Conservation (phyloP, 2,113 vertebrate species). For the Labeo catla region DNA sequence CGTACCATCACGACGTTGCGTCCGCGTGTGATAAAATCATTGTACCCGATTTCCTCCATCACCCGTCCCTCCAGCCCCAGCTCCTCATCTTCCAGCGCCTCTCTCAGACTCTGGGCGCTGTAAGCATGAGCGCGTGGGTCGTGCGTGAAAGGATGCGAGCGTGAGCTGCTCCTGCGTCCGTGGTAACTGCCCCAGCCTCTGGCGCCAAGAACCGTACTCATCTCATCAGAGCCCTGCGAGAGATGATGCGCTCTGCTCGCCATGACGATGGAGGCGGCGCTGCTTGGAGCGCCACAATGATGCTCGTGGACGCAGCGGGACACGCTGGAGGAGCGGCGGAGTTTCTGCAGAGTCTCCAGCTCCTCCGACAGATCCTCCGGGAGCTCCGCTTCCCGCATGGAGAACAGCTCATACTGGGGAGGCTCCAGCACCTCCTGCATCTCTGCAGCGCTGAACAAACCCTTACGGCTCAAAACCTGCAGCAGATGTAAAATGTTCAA, state of each 20-base stretch:
- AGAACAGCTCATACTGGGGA: slow-evolving; percentile 93
- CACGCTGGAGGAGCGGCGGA: slow-evolving; percentile 83
- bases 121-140: slow-evolving; percentile 36
- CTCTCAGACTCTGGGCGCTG: slow-evolving; percentile 63
- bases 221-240: slow-evolving; percentile 65
- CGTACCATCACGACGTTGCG: slow-evolving; percentile 63
- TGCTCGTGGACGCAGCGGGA: slow-evolving; percentile 93
- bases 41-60: slow-evolving; percentile 89
- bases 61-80: slow-evolving; percentile 86
- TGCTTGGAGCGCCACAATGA: slow-evolving; percentile 88
- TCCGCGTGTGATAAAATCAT: slow-evolving; percentile 82
- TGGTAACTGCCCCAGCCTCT: slow-evolving; percentile 22
- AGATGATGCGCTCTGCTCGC: slow-evolving; percentile 82
- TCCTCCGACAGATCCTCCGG: slow-evolving; percentile 89
- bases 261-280: slow-evolving; percentile 74
- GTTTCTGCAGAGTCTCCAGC: slow-evolving; percentile 87
- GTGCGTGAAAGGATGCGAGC: background rate
- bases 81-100: slow-evolving; percentile 74
- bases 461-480: slow-evolving; percentile 86
- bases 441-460: slow-evolving; percentile 84
- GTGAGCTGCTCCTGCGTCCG: background rate
- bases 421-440: slow-evolving; percentile 93
- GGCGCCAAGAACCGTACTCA: background rate
- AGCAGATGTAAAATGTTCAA: background rate
- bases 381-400: slow-evolving; percentile 84